These are phyloP conservation scores for Cryptoprocta ferox DNA, from an alignment of 2,797 vertebrate species.

Conservation along the genomic window DNA sequence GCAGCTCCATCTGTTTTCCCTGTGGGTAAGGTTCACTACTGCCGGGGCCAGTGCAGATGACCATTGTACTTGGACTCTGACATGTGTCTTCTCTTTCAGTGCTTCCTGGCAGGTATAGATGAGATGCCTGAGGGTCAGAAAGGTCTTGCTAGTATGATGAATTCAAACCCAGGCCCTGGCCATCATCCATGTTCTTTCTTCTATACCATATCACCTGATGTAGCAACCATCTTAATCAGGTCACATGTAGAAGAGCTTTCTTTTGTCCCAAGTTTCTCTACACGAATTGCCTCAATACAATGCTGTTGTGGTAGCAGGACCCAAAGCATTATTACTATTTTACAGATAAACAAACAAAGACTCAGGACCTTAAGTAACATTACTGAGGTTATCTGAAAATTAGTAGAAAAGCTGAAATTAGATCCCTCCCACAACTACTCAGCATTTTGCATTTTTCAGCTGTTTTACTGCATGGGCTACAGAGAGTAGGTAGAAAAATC, in stretches of 20 bases:
- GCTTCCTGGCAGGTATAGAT: not conserved
- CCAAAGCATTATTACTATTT: not conserved
- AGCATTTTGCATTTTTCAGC: not conserved
- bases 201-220: not conserved
- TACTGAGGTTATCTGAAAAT: not conserved
- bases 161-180: not conserved
- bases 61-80: not conserved
- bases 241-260: not conserved
- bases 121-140: not conserved
- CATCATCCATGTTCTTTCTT: not conserved
- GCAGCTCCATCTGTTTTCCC: slow-evolving; percentile 76
- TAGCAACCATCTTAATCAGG: not conserved
- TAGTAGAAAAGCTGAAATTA: not conserved
- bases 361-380: not conserved
- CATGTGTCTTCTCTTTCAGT: not conserved
- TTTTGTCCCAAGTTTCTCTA: not conserved
- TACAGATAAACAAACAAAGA: not conserved
- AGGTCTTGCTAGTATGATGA: not conserved
- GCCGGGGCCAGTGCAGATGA: fast-evolving
- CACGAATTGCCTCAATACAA: not conserved
- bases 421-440: not conserved
- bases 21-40: slow-evolving; percentile 75
- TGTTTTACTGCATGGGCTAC: not conserved
- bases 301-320: not conserved
- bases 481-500: not conserved